Conservation (phyloP, 2,797 vertebrate genomes). For the Cynopterus sphinx region DNA sequence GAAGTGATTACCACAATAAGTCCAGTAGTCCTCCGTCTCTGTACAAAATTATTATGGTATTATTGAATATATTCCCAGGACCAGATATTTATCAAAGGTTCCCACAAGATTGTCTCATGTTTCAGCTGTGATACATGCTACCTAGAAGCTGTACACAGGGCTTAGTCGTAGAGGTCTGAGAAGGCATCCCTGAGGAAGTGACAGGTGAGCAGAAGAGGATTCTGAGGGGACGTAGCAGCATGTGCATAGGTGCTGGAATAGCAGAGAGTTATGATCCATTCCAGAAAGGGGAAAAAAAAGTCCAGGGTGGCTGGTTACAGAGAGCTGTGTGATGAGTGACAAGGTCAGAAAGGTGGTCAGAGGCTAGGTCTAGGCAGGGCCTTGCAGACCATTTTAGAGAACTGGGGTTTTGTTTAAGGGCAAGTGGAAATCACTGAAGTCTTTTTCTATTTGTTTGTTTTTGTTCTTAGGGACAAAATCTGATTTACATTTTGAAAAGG, state of each 20-base stretch:
- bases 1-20: neutral
- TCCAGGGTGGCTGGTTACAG: too few species aligned
- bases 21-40: neutral
- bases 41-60: neutral
- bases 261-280: too few species aligned
- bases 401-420: constrained; percentile 5
- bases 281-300: neutral
- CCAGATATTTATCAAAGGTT: neutral
- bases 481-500: neutral
- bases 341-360: neutral
- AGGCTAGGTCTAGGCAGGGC: neutral
- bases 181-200: neutral
- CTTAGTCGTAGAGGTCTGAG: neutral
- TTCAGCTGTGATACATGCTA: neutral
- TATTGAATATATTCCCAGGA: neutral
- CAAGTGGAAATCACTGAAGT: neutral
- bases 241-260: neutral
- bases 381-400: neutral
- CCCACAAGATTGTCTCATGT: neutral
- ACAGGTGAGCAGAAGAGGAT: neutral
- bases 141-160: neutral
- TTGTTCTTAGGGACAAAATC: neutral
- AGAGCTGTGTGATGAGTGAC: neutral
- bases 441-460: neutral
- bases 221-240: neutral